These are phyloP conservation scores for Drosophila ironensis DNA, from an alignment of 1,140 invertebrate species.

Conservation along the genomic window DNA sequence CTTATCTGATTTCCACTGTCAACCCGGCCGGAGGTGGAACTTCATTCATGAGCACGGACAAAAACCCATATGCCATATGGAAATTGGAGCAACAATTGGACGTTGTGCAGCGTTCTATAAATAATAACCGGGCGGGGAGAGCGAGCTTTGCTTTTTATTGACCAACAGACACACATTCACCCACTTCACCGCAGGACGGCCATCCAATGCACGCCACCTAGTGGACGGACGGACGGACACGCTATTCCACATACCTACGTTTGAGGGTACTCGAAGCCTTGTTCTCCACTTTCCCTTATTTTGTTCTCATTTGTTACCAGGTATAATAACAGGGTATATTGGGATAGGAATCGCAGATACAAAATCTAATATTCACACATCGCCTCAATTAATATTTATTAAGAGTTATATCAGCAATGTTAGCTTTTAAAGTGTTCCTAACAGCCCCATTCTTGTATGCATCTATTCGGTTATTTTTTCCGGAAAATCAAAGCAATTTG, in stretches of 20 bases:
- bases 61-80: slow-evolving; percentile 28
- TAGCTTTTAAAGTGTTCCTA: no score
- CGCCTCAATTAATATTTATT: no score
- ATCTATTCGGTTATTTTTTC: no score
- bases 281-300: slow-evolving; percentile 33
- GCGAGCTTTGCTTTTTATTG: slow-evolving; percentile 12
- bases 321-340: slow-evolving; percentile 6
- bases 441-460: no score
- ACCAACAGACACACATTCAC: slow-evolving; percentile 10
- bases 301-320: slow-evolving; percentile 23
- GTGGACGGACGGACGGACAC: slow-evolving; percentile 47
- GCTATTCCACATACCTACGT: slow-evolving; percentile 33
- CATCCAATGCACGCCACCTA: slow-evolving; percentile 52
- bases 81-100: slow-evolving; percentile 46
- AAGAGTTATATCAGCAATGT: no score
- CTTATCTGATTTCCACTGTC: slow-evolving; percentile 39
- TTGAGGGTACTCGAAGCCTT: not conserved
- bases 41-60: slow-evolving; percentile 30
- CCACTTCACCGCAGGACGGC: not conserved
- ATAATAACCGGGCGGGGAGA: slow-evolving; percentile 27
- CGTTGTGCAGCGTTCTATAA: slow-evolving; percentile 32
- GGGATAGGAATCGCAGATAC: no score
- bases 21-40: slow-evolving; percentile 25
- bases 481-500: no score
- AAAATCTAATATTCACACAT: no score